Conservation (phyloP, 2,797 vertebrate genomes). For the Rousettus madagascariensis region DNA sequence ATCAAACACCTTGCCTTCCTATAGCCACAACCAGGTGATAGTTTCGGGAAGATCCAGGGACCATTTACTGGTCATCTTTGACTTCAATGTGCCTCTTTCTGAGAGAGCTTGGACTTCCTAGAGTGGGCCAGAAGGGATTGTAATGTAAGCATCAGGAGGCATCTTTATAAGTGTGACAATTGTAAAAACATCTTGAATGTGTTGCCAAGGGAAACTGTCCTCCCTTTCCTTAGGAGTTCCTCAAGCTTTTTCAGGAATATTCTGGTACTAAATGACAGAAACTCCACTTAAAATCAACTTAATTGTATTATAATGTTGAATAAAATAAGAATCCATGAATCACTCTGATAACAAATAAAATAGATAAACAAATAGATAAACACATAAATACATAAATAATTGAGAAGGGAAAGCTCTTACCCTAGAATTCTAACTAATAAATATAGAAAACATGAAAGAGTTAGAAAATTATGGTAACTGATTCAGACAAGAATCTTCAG, state of each 20-base stretch:
- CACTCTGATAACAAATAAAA: not conserved
- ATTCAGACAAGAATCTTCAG: not conserved
- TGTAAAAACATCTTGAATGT: not conserved
- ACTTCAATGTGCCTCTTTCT: not conserved
- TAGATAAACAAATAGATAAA: not conserved
- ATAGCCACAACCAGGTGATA: not conserved
- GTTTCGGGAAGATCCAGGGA: not conserved
- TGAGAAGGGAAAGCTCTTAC: not conserved
- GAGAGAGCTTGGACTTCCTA: not conserved
- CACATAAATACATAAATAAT: not conserved
- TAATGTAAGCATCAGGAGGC: not conserved
- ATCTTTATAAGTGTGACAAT: not conserved
- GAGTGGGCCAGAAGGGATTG: not conserved
- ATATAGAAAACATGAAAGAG: not conserved
- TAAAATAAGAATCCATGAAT: not conserved
- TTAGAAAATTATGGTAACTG: not conserved
- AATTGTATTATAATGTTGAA: not conserved
- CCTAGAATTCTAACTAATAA: not conserved
- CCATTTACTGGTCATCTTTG: not conserved
- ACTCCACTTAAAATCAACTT: not conserved
- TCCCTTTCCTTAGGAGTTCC: not conserved
- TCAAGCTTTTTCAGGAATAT: not conserved
- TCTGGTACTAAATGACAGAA: not conserved
- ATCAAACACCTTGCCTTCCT: not conserved
- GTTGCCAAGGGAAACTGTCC: not conserved